phyloP scores from a whole-genome alignment of 2,797 vertebrate genomes.

The Scyliorhinus canicula region DNA sequence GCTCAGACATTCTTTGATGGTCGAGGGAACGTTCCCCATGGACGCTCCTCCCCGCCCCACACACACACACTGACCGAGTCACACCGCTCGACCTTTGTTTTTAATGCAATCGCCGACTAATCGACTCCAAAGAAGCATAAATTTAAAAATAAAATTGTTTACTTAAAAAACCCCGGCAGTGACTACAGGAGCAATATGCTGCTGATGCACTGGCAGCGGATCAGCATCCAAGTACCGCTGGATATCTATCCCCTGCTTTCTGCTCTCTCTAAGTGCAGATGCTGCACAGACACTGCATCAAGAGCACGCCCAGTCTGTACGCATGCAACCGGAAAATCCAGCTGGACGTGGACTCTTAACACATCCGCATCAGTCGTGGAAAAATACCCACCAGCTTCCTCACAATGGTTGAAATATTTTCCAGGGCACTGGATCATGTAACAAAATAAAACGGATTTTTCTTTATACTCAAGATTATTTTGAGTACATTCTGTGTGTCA shows the following conservation, averaged over 20 bases:
- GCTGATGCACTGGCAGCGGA: neutral
- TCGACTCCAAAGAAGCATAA: neutral
- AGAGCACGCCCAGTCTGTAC: neutral
- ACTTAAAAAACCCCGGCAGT: neutral
- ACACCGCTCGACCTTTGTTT: too few species aligned
- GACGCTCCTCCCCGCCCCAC: neutral
- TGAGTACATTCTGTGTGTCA: neutral
- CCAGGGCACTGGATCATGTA: neutral
- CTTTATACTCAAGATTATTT: neutral
- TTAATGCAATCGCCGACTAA: neutral
- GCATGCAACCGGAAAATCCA: neutral
- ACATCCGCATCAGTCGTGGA: neutral
- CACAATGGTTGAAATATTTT: neutral
- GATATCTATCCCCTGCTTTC: neutral
- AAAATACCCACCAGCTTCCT: neutral
- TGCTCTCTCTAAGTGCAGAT: neutral
- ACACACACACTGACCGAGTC: neutral
- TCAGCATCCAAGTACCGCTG: neutral
- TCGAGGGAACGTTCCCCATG: conserved; percentile 78
- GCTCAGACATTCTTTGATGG: conserved; percentile 84
- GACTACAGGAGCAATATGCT: neutral
- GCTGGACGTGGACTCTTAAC: neutral
- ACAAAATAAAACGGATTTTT: neutral
- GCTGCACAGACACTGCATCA: neutral
- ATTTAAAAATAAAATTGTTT: neutral